Evolutionary conservation across 1,140 invertebrate genomes (phyloP), one percentile per base, ranked within the genome.

Genomic region (Diorhabda carinulata): DNA sequence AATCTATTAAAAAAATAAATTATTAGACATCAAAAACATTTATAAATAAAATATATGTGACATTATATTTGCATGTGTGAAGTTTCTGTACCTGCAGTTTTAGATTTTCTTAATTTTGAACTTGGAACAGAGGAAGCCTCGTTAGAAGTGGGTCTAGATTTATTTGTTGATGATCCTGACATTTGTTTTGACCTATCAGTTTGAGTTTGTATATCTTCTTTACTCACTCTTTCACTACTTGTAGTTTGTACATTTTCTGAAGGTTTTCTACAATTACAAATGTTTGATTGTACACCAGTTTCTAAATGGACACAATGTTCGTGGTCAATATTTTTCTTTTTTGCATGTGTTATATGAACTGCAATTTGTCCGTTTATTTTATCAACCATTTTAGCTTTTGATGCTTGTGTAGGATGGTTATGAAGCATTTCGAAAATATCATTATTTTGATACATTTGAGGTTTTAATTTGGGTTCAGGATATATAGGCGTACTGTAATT

Each of bases 351-450:
- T 61, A 73, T 76, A 58, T 74, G 68, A 8, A 76, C 67, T 41
- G 69, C 44, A 25, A 73, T 69, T 41, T 70, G 69, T 45, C 68
- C 64, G 9, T 64, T 57, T 40, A 62, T 68, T 43, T 2, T 43
- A 57, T 5, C 9, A 7, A 63, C 61, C 40, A 5, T 58, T 71
- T 64, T 47, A 47, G 68, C 47, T 43, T 52, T 58, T 9, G 60
- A 56, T 59, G 60, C 60, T 40, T 70, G 42, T 57, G 74, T 76
- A 9, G 65, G 59, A 43, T 68, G 61, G 42, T 67, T 57, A 47
- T 76, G 67, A 40, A 76, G 68, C 56, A 5, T 40, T 2, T 69
- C 57, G 61, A 71, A 76, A 58, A 74, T 43, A 67, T 74, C 67
- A 8, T 69, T 61, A 25, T 9, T 43, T 41, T 43, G 52, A n/a